These are phyloP conservation scores for Cheilosia vernalis DNA, from an alignment of 2,888 invertebrate genomes.

Conservation along the genomic window DNA sequence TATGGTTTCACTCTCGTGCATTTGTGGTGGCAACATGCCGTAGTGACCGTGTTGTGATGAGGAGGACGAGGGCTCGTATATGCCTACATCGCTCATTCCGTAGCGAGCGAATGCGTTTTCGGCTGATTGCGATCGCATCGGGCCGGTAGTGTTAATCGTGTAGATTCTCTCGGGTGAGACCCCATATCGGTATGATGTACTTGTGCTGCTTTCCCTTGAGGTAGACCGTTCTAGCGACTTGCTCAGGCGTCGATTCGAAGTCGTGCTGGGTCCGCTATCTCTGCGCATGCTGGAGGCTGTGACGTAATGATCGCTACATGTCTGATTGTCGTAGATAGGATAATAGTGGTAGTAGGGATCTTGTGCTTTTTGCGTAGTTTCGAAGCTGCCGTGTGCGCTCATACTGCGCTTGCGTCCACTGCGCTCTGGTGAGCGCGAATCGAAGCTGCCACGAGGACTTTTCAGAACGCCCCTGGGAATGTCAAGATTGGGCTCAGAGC, in stretches of 20 bases:
- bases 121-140: conserved; percentile 82
- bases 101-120: conserved; percentile 82
- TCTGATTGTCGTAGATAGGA: conserved; percentile 82
- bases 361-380: conserved; percentile 77
- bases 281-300: conserved; percentile 77
- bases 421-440: conserved; percentile 79
- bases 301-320: conserved; percentile 82
- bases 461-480: conserved; percentile 78
- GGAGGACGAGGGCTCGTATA: conserved; percentile 85
- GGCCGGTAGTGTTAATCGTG: conserved; percentile 80
- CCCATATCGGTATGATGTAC: conserved; percentile 80
- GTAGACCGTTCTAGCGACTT: conserved; percentile 83
- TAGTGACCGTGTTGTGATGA: conserved; percentile 78
- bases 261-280: conserved; percentile 73
- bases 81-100: conserved; percentile 77
- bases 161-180: conserved; percentile 82
- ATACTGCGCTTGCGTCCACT: conserved; percentile 81
- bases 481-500: conserved; percentile 81
- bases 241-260: conserved; percentile 78
- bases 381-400: conserved; percentile 83
- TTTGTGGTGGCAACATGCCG: conserved; percentile 62
- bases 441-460: conserved; percentile 80
- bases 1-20: conserved; percentile 85
- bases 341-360: conserved; percentile 83
- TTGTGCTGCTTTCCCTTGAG: conserved; percentile 82